phyloP scores from a whole-genome alignment of 1,140 invertebrate genomes.

The Cryptotermes secundus region DNA sequence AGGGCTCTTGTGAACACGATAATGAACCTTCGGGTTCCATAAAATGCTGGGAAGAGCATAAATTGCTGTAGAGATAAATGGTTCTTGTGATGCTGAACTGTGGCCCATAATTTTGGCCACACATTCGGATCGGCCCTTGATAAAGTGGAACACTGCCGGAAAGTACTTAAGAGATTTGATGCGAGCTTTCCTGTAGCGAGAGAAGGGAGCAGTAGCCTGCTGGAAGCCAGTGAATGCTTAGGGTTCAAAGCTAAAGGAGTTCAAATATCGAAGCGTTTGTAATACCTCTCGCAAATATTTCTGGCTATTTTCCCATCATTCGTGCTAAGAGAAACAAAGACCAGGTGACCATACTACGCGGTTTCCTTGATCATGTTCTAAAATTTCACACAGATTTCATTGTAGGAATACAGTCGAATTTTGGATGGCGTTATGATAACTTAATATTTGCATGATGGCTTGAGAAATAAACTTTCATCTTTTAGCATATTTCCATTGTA shows the following conservation, averaged over 20 bases:
- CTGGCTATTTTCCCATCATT: neutral
- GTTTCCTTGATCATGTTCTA: too few relatives aligned
- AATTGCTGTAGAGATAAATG: too few relatives aligned
- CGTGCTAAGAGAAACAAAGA: neutral
- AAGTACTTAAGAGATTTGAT: neutral
- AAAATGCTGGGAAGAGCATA: too few relatives aligned
- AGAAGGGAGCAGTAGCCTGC: neutral
- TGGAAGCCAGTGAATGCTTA: neutral
- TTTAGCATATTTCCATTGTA: too few relatives aligned
- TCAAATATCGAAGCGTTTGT: conserved; percentile 11
- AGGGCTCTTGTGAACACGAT: too few relatives aligned
- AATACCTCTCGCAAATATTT: neutral
- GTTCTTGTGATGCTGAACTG: too few relatives aligned
- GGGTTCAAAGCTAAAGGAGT: neutral
- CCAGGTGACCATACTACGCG: neutral
- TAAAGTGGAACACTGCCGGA: neutral
- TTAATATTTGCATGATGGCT: too few relatives aligned
- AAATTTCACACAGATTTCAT: too few relatives aligned
- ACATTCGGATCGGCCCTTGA: neutral
- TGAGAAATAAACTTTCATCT: too few relatives aligned
- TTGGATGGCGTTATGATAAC: too few relatives aligned
- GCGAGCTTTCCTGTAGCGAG: neutral
- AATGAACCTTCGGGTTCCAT: too few relatives aligned
- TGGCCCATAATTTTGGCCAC: neutral
- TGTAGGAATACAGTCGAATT: too few relatives aligned